A percentile compares a stretch with the other conserved stretches of the same genome.
Evolutionary conservation across 2,113 vertebrate species (phyloP).

Genomic region (Syngnathoides biaculeatus): DNA sequence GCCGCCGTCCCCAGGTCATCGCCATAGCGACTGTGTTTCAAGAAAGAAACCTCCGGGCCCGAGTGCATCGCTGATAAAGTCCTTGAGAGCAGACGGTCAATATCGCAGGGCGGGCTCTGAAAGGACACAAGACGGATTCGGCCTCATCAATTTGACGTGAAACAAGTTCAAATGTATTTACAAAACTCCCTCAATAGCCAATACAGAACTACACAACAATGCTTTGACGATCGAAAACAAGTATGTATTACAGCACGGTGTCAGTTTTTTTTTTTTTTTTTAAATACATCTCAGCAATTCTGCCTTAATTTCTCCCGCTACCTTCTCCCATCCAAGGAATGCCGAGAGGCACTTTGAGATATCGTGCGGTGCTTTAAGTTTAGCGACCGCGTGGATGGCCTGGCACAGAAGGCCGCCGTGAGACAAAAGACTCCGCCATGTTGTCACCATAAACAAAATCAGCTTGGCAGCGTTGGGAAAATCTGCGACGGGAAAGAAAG

Average conservation of each 20-base stretch:
- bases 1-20: conserved; percentile 78
- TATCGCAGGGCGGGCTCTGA: conserved; percentile 80
- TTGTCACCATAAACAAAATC: conserved; percentile 83
- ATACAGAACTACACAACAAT: neutral
- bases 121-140: conserved; percentile 2
- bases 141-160: neutral
- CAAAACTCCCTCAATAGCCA: neutral
- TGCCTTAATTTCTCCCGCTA: conserved; percentile 32
- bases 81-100: conserved; percentile 76
- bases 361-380: conserved; percentile 73
- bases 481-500: conserved; percentile 64
- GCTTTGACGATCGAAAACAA: neutral
- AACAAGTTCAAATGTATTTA: neutral
- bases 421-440: conserved; percentile 83
- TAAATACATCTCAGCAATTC: neutral
- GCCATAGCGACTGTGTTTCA: conserved; percentile 75
- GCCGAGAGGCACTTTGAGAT: conserved; percentile 72
- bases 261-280: neutral
- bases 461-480: conserved; percentile 83
- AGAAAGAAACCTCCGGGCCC: conserved; percentile 76
- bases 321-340: conserved; percentile 89
- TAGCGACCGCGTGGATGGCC: conserved; percentile 82
- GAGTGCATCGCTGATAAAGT: conserved; percentile 78
- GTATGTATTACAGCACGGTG: neutral
- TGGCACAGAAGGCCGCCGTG: conserved; percentile 73